Base-by-base conservation (phyloP, 2,113 vertebrate species). In the Copsychus sechellarum region DNA sequence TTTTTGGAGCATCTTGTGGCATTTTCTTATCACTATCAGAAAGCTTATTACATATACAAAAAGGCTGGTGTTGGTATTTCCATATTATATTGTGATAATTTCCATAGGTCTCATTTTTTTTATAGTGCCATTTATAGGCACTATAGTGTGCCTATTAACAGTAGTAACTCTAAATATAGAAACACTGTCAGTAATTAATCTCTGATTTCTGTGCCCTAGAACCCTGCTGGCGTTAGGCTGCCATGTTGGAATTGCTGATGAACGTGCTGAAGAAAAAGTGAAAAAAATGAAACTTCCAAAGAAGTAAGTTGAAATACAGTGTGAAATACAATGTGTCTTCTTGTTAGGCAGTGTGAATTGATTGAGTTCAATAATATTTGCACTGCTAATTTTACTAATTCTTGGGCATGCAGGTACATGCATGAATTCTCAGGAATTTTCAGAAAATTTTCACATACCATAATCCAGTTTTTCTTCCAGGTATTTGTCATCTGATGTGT, bases 171-270 rank as follows among this genome's bases (percentile, higher is more conserved):
- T 57, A 38, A 64, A 70, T 80, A 26, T 8, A 21, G 16, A 80
- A 90, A 64, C 20, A 22, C 1, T 54, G 21, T 8, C 38, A 45
- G 33, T 54, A 48, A 70, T 74, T 95, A 43, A 38, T 54, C 23
- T 93, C 19, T 94, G 60, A 38, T 95, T 95, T 92, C 86, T 70
- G 65, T 84, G 87, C 96, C 86, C 40, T 94, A 99, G 99, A 97
- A 99, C 99, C 22, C 98, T 99, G 47, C 94, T 99, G 96, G 99
- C 99, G 1, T 95, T 99, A 83, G 99, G 99, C 28, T 99, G 99
- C 93, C 99, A 99, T 62, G 99, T 99, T 81, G 99, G 99, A 24
- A 97, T 99, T 70, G 97, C 98, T 66, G 99, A 99, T 95, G 99
- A 99, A 80, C 98, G 98, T 12, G 99, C 99, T 33, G 98, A 99